phyloP scores from a whole-genome alignment of 2,888 invertebrate species.

The Macrophya alboannulata region DNA sequence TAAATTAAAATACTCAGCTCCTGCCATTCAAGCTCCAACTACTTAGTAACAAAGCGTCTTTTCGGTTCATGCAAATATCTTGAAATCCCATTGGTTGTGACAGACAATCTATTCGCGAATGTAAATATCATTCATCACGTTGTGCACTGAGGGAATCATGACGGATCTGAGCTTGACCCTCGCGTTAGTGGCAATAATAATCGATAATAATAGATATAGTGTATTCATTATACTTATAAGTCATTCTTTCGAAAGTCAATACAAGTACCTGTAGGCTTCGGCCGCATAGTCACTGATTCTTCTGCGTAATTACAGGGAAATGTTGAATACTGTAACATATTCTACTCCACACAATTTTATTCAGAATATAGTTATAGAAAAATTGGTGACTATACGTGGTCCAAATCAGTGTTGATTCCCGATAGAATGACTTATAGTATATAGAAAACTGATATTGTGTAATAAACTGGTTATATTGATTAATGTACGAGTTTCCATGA shows the following conservation, averaged over 20 bases:
- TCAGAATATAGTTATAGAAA: not conserved
- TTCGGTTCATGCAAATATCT: no score
- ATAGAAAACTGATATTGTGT: not conserved
- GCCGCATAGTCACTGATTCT: not conserved
- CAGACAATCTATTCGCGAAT: no score
- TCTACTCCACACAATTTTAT: not conserved
- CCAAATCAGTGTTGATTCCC: not conserved
- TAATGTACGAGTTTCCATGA: not conserved
- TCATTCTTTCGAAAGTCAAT: not conserved
- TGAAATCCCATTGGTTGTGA: no score
- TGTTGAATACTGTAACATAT: not conserved
- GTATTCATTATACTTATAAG: no score
- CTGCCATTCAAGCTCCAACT: no score
- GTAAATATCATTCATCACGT: no score
- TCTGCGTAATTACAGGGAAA: not conserved
- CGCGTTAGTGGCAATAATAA: not conserved
- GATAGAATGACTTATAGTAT: not conserved
- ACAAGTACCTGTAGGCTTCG: not conserved
- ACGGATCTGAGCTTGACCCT: not conserved
- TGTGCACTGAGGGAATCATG: no score
- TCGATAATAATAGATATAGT: not conserved
- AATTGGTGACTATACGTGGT: not conserved
- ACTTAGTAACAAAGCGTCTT: no score
- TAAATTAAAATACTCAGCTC: no score
- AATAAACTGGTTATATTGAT: not conserved